Evolutionary conservation across 1,140 invertebrate genomes (phyloP).

Genomic region (Euborellia annulipes): DNA sequence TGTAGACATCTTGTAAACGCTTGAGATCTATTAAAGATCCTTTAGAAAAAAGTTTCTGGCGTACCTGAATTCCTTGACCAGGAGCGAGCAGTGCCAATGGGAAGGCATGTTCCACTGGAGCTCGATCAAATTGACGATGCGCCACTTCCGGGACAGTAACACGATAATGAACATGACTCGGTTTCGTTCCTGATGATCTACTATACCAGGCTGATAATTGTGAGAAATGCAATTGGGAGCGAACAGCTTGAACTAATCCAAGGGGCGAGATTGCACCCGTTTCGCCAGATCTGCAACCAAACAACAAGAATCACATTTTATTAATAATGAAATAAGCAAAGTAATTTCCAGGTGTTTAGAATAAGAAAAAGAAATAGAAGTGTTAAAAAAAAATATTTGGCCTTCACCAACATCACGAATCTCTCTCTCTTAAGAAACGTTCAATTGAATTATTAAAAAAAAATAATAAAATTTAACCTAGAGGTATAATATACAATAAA

Average conservation of each 20-base stretch:
- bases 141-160: conserved; percentile 38
- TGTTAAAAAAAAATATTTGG: too few relatives aligned
- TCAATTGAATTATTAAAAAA: too few relatives aligned
- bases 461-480: too few relatives aligned
- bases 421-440: too few relatives aligned
- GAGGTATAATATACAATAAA: too few relatives aligned
- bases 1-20: background rate
- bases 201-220: conserved; percentile 81
- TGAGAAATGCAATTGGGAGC: conserved; percentile 91
- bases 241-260: conserved; percentile 76
- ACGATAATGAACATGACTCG: conserved; percentile 37
- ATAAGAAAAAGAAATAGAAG: too few relatives aligned
- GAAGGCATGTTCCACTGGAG: conserved; percentile 67
- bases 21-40: background rate
- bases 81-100: conserved; percentile 53
- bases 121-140: conserved; percentile 39
- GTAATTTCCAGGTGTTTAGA: conserved; percentile 26
- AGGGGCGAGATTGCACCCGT: conserved; percentile 35
- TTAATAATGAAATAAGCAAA: conserved; percentile 30
- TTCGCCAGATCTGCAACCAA: conserved; percentile 7
- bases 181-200: conserved; percentile 32
- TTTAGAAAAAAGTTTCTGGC: conserved; percentile 4
- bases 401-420: too few relatives aligned
- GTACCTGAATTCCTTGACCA: conserved; percentile 30
- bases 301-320: conserved; percentile 16